Conservation (phyloP, 2,888 invertebrate genomes). For the Auanema sp. region DNA sequence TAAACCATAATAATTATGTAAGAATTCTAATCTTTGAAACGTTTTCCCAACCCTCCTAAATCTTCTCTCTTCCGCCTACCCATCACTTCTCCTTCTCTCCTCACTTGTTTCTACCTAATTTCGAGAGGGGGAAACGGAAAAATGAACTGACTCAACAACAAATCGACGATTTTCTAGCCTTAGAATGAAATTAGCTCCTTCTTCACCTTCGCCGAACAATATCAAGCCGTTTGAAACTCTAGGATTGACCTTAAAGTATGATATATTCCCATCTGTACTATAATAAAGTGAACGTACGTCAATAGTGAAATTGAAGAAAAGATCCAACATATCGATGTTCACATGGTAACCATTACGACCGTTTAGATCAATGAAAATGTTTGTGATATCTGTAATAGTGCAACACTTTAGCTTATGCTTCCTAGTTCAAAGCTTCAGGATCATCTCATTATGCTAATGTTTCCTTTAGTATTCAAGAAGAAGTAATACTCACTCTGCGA, state of each 20-base stretch:
- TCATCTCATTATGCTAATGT: no score
- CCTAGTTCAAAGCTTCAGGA: no score
- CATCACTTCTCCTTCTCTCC: neutral
- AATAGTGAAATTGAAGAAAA: slow-evolving; percentile 14
- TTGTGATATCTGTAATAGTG: neutral
- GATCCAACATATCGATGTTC: neutral
- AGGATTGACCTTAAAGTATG: slow-evolving; percentile 12
- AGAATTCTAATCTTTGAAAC: neutral
- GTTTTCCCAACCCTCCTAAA: neutral
- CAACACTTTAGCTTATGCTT: neutral
- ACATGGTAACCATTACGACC: neutral
- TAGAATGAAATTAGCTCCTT: slow-evolving; percentile 8
- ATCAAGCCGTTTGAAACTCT: slow-evolving; percentile 7
- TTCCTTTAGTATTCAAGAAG: no score
- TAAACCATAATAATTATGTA: neutral
- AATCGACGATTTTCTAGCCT: slow-evolving; percentile 29
- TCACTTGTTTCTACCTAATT: neutral
- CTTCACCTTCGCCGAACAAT: slow-evolving; percentile 6
- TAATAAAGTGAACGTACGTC: neutral
- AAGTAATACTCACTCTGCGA: no score
- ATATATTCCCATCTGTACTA: neutral
- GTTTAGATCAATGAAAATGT: neutral
- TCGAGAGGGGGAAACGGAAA: neutral
- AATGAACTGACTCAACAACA: slow-evolving; percentile 30
- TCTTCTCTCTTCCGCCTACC: neutral